Evolutionary conservation across 2,888 invertebrate species (phyloP).

Genomic region (Cosmorhoe ocellata): DNA sequence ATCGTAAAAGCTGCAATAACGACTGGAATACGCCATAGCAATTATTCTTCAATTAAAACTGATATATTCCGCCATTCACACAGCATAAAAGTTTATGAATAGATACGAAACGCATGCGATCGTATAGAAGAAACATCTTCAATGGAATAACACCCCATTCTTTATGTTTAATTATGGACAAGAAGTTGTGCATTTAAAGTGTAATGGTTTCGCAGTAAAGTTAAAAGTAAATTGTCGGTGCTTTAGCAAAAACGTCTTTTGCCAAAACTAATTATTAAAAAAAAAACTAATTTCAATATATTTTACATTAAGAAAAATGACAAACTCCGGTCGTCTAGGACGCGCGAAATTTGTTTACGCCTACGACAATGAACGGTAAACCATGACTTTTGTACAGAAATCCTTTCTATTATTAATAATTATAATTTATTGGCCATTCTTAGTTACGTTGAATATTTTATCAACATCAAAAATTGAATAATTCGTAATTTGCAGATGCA

Average conservation of each 20-base stretch:
- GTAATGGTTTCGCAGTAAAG: too few species aligned
- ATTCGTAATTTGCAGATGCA: not conserved
- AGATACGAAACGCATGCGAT: slow-evolving; percentile 40
- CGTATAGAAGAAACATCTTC: slow-evolving; percentile 35
- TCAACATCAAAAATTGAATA: not conserved
- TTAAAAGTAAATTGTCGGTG: slow-evolving; percentile 10
- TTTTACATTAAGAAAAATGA: slow-evolving; percentile 55
- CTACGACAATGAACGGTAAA: too few species aligned
- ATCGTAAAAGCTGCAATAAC: slow-evolving; percentile 35
- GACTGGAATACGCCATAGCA: slow-evolving; percentile 39
- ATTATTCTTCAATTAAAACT: slow-evolving; percentile 51
- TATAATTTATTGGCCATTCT: too few species aligned
- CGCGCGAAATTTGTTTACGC: too few species aligned
- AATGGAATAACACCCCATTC: slow-evolving; percentile 44
- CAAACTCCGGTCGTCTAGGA: slow-evolving; percentile 56
- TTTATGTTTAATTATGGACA: slow-evolving; percentile 40
- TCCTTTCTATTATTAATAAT: too few species aligned
- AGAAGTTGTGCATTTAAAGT: slow-evolving; percentile 29
- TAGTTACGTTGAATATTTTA: too few species aligned
- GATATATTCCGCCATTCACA: slow-evolving; percentile 46
- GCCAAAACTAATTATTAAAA: not conserved
- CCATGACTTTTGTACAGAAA: too few species aligned
- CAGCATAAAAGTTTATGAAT: slow-evolving; percentile 41
- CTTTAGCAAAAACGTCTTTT: slow-evolving; percentile 27
- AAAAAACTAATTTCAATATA: slow-evolving; percentile 7